Evolutionary conservation across 2,113 vertebrate genomes (phyloP), one percentile per base, ranked within the genome.

Genomic region (Struthio camelus): DNA sequence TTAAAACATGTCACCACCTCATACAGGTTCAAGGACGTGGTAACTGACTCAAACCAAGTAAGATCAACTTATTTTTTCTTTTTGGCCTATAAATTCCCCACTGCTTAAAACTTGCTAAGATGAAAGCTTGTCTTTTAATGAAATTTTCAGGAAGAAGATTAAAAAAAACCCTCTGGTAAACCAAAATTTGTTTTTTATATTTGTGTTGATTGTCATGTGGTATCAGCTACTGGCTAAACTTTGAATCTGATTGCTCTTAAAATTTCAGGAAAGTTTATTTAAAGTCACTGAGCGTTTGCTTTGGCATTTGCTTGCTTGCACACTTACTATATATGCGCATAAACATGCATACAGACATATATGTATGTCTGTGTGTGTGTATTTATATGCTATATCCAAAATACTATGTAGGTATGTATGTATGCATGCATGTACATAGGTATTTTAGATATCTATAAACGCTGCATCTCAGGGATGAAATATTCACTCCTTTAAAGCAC

Each of bases 341-440:
- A 59, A 59, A 32, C 17, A 58, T 34, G 30, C 10, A 18, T 50
- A 36, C 2, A 14, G 30, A 14, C 9, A 10, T 6, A 11, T 2
- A 5, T 9, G 7, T 17, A 6, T 0, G 0, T 32, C 9, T 53
- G 9, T 18, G 22, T 36, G 27, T 48, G 40, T 25, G n/a, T 9
- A 27, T 11, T 34, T 13, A 2, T 16, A 8, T 7, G 48, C 61
- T 28, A 11, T 6, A 1, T 7, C 10, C n/a, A 28, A 19, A 65
- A 65, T 17, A 27, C 14, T 11, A 28, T 6, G 1, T 17, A 9
- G 14, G 10, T 19, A 9, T 7, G 25, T 44, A 6, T 4, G 11
- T 28, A 22, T 5, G 15, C 32, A 14, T 27, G 7, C 3, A 2
- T 0, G 8, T 7, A 25, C 22, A 2, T 1, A 10, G 42, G 5